Percentiles rank a stretch among this genome's conserved stretches.
phyloP scores from a whole-genome alignment of 2,888 invertebrate genomes.

The Clunio marinus region DNA sequence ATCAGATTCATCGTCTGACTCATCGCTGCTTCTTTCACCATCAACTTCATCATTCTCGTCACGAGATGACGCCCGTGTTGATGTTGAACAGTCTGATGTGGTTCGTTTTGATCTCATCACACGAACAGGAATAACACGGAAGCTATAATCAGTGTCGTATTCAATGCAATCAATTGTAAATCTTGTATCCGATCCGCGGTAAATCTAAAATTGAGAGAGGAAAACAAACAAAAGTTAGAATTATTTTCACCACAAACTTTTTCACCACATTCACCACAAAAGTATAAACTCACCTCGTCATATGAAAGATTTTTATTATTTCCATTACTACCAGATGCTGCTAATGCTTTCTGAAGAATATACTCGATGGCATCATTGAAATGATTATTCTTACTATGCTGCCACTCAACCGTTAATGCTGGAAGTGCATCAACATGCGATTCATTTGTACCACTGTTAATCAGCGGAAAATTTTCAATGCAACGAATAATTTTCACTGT shows the following conservation, averaged over 20 bases:
- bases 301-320: conserved; percentile 60
- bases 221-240: not conserved
- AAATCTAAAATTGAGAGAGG: conserved; percentile 59
- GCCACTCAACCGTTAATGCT: conserved; percentile 60
- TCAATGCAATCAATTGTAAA: conserved; percentile 65
- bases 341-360: conserved; percentile 58
- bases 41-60: conserved; percentile 24
- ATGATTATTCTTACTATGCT: conserved; percentile 55
- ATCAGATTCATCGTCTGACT: conserved; percentile 22
- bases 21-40: conserved; percentile 19
- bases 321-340: conserved; percentile 53
- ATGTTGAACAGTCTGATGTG: conserved; percentile 20
- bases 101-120: conserved; percentile 44
- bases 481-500: conserved; percentile 63
- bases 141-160: conserved; percentile 68
- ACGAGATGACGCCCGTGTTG: conserved; percentile 17
- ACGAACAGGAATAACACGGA: conserved; percentile 75
- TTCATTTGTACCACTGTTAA: not conserved
- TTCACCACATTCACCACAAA: too few relatives aligned
- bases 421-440: conserved; percentile 41
- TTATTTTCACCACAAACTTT: not conserved
- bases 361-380: conserved; percentile 67
- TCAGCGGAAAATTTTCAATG: conserved; percentile 43
- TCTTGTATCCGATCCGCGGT: conserved; percentile 61
- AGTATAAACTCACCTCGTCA: conserved; percentile 60